These are phyloP conservation scores for Melolontha melolontha DNA, from an alignment of 2,888 invertebrate species.

Conservation along the genomic window DNA sequence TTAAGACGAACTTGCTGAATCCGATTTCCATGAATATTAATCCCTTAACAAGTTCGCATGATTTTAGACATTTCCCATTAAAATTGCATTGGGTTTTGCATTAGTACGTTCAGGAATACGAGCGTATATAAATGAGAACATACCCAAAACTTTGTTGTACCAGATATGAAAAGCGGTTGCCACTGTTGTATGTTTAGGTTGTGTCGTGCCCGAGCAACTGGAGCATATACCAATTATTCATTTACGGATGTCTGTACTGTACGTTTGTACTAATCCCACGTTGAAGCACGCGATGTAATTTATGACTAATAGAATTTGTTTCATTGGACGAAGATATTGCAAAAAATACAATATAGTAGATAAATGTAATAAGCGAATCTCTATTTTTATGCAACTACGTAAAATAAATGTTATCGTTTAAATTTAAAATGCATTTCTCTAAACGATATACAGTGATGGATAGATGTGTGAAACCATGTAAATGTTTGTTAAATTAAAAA, in stretches of 20 bases:
- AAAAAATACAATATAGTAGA: too few species aligned
- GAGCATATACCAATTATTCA: constrained; percentile 16
- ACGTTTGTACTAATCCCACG: background rate
- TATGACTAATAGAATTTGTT: constrained; percentile 10
- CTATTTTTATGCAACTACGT: too few species aligned
- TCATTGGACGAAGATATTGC: background rate
- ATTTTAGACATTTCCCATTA: constrained; percentile 26
- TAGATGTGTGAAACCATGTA: too few species aligned
- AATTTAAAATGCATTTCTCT: too few species aligned
- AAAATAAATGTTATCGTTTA: too few species aligned
- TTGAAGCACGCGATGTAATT: constrained; percentile 10
- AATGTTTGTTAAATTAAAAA: too few species aligned
- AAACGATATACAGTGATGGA: too few species aligned
- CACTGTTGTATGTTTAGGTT: constrained; percentile 4
- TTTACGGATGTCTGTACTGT: background rate
- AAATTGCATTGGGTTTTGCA: constrained; percentile 32
- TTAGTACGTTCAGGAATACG: background rate
- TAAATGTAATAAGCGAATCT: too few species aligned
- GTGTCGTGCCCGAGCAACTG: constrained; percentile 10
- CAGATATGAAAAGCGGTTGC: constrained; percentile 10
- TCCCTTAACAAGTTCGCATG: background rate
- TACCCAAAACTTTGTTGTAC: constrained; percentile 1
- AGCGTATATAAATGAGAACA: too few species aligned
- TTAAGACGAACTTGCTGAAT: constrained; percentile 37
- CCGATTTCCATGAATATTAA: constrained; percentile 36